Conservation (phyloP, 2,113 vertebrate species). For the Melanostigma gelatinosum region DNA sequence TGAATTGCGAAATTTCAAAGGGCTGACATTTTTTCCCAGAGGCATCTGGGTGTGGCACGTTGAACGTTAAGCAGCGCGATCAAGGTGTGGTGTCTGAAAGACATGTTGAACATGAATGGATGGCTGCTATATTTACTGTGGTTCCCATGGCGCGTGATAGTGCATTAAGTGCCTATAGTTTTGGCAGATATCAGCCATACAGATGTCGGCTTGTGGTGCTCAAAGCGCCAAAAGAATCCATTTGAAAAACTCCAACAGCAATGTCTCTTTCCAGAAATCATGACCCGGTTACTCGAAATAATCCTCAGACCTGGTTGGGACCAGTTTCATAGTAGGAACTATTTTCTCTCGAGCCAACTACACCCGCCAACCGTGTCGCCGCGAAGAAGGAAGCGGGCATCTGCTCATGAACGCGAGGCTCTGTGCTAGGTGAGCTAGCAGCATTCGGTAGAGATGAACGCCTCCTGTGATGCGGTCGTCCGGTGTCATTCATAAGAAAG, state of each 20-base stretch:
- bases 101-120: constrained; percentile 15
- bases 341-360: not conserved
- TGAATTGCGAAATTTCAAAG: constrained; percentile 4
- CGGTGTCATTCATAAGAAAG: not conserved
- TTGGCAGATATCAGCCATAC: not conserved
- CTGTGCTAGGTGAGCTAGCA: not conserved
- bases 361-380: not conserved
- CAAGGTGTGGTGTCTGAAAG: constrained; percentile 14
- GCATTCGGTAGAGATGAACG: not conserved
- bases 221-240: not conserved
- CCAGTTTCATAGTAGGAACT: not conserved
- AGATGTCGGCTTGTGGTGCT: not conserved
- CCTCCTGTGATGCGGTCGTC: not conserved
- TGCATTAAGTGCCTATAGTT: not conserved
- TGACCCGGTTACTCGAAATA: not conserved
- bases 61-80: not conserved
- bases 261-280: not conserved
- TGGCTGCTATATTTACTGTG: not conserved
- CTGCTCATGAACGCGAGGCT: not conserved
- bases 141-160: not conserved
- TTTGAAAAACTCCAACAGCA: not conserved
- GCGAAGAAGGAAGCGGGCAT: not conserved
- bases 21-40: constrained; percentile 22
- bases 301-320: not conserved
- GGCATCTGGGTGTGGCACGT: constrained; percentile 8